phyloP scores from a whole-genome alignment of 92 coral and sea anemone genomes.

The Galaxea fascicularis region DNA sequence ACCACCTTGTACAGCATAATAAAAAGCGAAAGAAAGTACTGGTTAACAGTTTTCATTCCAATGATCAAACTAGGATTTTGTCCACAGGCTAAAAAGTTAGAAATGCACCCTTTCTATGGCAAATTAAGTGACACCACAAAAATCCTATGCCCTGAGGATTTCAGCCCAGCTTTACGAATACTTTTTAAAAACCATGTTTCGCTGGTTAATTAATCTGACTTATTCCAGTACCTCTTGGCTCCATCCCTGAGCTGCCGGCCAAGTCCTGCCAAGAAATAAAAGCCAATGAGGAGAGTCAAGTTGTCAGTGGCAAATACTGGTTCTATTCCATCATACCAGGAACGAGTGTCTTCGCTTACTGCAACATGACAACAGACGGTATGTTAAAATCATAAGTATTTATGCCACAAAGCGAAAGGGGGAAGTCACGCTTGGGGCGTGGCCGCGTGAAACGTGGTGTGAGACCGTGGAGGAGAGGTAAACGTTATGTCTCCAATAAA shows the following conservation, averaged over 20 bases:
- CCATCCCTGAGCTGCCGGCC: constrained; percentile 35
- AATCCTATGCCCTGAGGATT: background rate
- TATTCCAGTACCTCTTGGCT: constrained; percentile 25
- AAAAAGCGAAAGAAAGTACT: background rate
- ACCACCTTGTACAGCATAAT: background rate
- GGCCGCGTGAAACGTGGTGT: too few species aligned
- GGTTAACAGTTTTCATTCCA: background rate
- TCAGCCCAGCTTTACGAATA: too few species aligned
- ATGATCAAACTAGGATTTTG: background rate
- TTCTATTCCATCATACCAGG: constrained; percentile 2
- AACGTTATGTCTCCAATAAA: too few species aligned
- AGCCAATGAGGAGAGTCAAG: constrained; percentile 11
- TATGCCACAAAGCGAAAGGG: too few species aligned
- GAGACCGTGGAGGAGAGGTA: too few species aligned
- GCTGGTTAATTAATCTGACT: background rate
- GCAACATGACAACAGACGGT: constrained; percentile 31
- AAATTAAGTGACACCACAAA: background rate
- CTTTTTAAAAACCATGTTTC: too few species aligned
- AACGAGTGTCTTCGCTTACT: background rate
- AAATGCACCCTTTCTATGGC: background rate
- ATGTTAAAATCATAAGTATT: background rate
- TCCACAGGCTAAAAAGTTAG: background rate
- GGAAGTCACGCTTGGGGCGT: too few species aligned
- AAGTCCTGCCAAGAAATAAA: constrained; percentile 22
- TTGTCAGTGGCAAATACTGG: constrained; percentile 15